A percentile compares a stretch with the other conserved stretches of the same genome.
These are phyloP conservation scores for Ornithorhynchus anatinus DNA, from an alignment of 2,113 vertebrate genomes.

Conservation along the genomic window DNA sequence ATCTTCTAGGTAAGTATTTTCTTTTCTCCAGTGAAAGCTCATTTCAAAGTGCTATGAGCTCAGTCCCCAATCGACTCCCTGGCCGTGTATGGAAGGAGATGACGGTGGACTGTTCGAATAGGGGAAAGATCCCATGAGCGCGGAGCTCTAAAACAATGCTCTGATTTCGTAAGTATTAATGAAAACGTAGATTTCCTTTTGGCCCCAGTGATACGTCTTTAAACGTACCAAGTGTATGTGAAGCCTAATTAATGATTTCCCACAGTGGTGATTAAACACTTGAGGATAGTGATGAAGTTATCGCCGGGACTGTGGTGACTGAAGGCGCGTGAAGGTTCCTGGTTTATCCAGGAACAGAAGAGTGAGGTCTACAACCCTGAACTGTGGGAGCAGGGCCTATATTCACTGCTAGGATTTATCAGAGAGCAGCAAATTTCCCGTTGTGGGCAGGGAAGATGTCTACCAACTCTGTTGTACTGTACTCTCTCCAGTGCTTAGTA, in stretches of 20 bases:
- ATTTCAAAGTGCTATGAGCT: constrained; percentile 23
- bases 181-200: neutral
- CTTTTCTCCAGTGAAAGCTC: constrained; percentile 9
- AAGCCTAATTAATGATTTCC: constrained; percentile 33
- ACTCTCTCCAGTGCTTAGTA: too few species aligned
- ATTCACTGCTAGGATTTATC: neutral
- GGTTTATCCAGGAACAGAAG: neutral
- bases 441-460: too few species aligned
- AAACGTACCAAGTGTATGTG: constrained; percentile 6
- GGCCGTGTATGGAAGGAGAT: neutral
- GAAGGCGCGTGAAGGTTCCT: neutral
- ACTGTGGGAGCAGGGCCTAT: neutral
- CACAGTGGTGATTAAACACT: constrained; percentile 23
- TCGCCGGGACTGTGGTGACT: constrained; percentile 7
- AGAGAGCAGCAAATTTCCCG: neutral
- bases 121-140: neutral
- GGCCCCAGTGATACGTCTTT: neutral
- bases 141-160: neutral
- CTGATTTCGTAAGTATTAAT: neutral
- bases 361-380: neutral
- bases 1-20: constrained; percentile 6
- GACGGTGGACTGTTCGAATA: neutral
- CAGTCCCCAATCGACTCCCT: constrained; percentile 11
- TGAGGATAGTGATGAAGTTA: constrained; percentile 4
- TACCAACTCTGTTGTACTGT: too few species aligned